These are phyloP conservation scores for Spheniscus humboldti DNA, from an alignment of 2,797 vertebrate species.

Conservation along the genomic window DNA sequence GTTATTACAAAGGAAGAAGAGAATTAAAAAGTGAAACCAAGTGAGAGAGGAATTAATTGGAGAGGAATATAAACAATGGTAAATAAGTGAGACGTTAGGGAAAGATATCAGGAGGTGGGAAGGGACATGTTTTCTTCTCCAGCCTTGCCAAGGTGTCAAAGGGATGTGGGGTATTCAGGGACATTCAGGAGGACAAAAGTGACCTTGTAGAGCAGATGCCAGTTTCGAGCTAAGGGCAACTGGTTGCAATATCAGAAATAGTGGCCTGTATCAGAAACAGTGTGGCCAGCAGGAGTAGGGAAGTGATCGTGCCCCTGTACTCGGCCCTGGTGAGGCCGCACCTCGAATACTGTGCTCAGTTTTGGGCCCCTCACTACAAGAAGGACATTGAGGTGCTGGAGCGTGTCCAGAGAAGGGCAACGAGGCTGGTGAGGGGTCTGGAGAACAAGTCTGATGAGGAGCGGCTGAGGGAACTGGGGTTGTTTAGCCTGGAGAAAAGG, in stretches of 20 bases:
- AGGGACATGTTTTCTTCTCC: neutral
- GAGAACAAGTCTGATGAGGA: too few relatives aligned
- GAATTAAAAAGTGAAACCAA: constrained; percentile 8
- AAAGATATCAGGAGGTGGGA: neutral
- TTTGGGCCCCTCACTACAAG: too few relatives aligned
- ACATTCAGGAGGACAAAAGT: neutral
- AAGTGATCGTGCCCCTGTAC: too few relatives aligned
- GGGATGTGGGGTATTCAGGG: neutral
- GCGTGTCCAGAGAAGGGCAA: too few relatives aligned
- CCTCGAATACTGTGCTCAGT: too few relatives aligned
- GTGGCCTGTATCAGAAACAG: too few relatives aligned
- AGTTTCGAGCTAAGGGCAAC: neutral
- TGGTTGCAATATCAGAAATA: neutral
- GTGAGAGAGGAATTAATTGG: neutral
- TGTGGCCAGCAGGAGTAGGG: too few relatives aligned
- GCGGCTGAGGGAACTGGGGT: too few relatives aligned
- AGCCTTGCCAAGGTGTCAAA: neutral
- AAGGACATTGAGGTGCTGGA: too few relatives aligned
- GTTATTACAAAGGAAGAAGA: constrained; percentile 3
- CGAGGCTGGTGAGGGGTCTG: too few relatives aligned
- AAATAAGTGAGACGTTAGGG: neutral
- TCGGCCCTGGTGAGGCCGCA: too few relatives aligned
- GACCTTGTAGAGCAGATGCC: neutral
- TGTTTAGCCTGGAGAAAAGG: too few relatives aligned
- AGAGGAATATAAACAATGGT: neutral